Evolutionary conservation across 1,140 invertebrate genomes (phyloP).

Genomic region (Parapsyche elsis): DNA sequence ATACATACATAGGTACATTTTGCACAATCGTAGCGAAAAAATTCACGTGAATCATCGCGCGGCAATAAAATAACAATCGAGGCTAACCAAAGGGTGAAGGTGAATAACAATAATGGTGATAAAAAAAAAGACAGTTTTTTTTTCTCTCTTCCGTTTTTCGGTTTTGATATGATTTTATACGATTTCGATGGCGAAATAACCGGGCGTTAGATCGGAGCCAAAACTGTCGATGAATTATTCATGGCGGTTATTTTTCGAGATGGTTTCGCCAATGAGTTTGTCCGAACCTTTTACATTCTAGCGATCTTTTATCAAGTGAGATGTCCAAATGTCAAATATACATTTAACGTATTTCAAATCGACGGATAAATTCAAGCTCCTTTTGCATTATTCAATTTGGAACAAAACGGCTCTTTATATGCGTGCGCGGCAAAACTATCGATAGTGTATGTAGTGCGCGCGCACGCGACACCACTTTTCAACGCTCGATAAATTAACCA

Average conservation of each 20-base stretch:
- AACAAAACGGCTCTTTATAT: too few relatives aligned
- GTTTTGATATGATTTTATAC: conserved; percentile 23
- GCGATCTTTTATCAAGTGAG: conserved; percentile 20
- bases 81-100: not conserved
- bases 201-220: not conserved
- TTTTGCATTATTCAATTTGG: too few relatives aligned
- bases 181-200: conserved; percentile 23
- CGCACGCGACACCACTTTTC: too few relatives aligned
- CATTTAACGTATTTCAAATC: not conserved
- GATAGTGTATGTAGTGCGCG: too few relatives aligned
- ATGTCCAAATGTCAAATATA: conserved; percentile 3
- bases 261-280: conserved; percentile 9
- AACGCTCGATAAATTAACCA: too few relatives aligned
- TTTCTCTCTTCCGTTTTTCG: too few relatives aligned
- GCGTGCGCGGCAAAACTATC: too few relatives aligned
- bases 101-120: not conserved
- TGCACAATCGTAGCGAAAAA: not conserved
- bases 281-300: conserved; percentile 15
- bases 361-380: too few relatives aligned
- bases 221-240: conserved; percentile 18
- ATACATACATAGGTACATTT: too few relatives aligned
- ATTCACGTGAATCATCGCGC: not conserved
- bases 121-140: not conserved
- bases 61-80: not conserved
- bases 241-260: conserved; percentile 3